Evolutionary conservation across 2,113 vertebrate species (phyloP), one percentile per base, ranked within the genome.

Genomic region (Chamaetylas fuelleborni): DNA sequence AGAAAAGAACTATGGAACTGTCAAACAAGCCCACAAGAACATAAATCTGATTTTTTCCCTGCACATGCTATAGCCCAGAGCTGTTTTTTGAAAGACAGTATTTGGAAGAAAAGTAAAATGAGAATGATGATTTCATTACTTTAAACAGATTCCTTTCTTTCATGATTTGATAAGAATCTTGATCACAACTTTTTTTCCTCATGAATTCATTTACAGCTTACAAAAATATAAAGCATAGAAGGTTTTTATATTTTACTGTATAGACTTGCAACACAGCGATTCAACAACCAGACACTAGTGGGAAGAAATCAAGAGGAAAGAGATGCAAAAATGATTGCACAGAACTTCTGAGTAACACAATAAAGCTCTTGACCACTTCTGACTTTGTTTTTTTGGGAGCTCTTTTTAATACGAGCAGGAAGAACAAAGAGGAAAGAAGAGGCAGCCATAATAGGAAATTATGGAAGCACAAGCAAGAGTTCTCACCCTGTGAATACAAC

Each of bases 401-500:
- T 36, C 42, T 72, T 67, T 71, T 38, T 33, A 45, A 38, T 19
- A 14, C 1, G 1, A 66, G 16, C 12, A 89, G 24, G 62, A 77
- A 66, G 20, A 86, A 58, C 11, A 53, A 22, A 45, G 17, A 54
- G 34, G 31, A 42, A 88, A 24, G 13, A 36, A 9, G 25, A 78
- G 19, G 70, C 45, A 93, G 40, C 53, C 69, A 22, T 7, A 47
- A 24, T 0, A 64, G n/a, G 57, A 50, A 82, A 51, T 22, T 23
- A 25, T 1, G 11, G 29, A 70, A 79, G 72, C 3, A 2, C 1
- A 0, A 71, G 25, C 23, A 66, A 9, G 51, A 64, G 20, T 28
- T 79, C 43, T 62, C 25, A 6, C 26, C 58, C 29, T n/a, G 5
- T 20, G 24, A 86, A 34, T 20, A 33, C 25, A 79, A 50, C 3